Evolutionary conservation across 2,797 vertebrate genomes (phyloP).

Genomic region (Rhincodon typus): DNA sequence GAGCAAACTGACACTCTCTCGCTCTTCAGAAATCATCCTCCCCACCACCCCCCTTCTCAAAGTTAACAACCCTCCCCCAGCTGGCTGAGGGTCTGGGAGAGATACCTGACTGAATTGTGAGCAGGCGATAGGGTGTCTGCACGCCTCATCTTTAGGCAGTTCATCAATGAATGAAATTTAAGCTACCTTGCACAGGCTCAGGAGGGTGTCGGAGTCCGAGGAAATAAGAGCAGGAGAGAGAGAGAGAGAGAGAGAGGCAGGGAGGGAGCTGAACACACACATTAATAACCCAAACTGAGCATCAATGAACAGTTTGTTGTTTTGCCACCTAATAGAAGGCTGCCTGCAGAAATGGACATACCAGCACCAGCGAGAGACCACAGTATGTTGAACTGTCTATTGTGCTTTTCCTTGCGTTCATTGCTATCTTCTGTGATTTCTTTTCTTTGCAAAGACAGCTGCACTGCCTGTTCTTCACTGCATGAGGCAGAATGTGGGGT

Average conservation of each 20-base stretch:
- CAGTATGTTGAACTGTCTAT: slow-evolving; percentile 12
- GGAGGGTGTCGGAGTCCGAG: neutral
- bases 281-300: too few species aligned
- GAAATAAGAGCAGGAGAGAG: neutral
- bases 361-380: neutral
- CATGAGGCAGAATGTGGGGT: neutral
- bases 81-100: neutral
- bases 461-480: neutral
- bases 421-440: neutral
- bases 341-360: slow-evolving; percentile 2
- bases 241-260: slow-evolving; percentile 6
- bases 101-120: neutral
- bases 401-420: neutral
- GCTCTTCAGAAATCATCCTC: neutral
- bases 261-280: slow-evolving; percentile 24
- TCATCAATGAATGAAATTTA: slow-evolving; percentile 19
- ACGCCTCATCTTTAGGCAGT: neutral
- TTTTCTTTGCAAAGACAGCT: neutral
- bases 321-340: neutral
- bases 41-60: neutral
- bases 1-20: neutral
- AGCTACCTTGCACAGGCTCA: slow-evolving; percentile 14
- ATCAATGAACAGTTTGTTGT: neutral
- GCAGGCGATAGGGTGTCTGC: neutral
- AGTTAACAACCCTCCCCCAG: neutral